Conservation (phyloP, 1,140 invertebrate genomes). For the Drosophila serrata region DNA sequence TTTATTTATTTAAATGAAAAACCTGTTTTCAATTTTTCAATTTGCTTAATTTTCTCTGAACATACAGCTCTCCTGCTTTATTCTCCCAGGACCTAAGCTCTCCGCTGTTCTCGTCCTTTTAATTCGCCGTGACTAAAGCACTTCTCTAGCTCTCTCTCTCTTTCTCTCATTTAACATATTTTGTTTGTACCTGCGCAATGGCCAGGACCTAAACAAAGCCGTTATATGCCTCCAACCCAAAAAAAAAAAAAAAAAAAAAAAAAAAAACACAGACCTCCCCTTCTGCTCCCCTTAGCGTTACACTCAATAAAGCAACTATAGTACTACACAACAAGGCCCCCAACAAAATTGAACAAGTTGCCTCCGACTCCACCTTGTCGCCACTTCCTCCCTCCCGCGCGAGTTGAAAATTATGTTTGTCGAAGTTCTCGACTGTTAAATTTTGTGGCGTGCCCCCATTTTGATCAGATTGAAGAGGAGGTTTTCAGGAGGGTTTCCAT, state of each 20-base stretch:
- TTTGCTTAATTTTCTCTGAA: not conserved
- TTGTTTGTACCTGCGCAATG: constrained; percentile 80
- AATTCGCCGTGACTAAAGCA: constrained; percentile 36
- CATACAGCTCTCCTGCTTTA: not conserved
- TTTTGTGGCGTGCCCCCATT: constrained; percentile 52
- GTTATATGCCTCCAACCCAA: constrained; percentile 2
- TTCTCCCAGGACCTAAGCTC: not conserved
- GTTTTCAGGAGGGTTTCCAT: constrained; percentile 6
- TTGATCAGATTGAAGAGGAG: constrained; percentile 29
- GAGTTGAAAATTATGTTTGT: constrained; percentile 53
- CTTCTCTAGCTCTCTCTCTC: not conserved
- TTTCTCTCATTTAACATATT: constrained; percentile 39
- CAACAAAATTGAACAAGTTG: constrained; percentile 35
- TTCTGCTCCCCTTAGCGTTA: not conserved
- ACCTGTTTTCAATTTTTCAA: constrained; percentile 3
- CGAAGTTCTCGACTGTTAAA: constrained; percentile 48
- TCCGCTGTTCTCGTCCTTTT: not conserved
- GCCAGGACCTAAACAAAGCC: constrained; percentile 26
- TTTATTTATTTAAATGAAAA: not conserved
- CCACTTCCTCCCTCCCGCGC: not conserved
- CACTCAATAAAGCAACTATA: constrained; percentile 28
- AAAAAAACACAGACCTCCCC: not conserved
- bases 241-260: no score
- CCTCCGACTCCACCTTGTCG: not conserved
- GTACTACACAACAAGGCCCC: constrained; percentile 24